Conservation (phyloP, 2,888 invertebrate genomes). For the Catocala fraxini region DNA sequence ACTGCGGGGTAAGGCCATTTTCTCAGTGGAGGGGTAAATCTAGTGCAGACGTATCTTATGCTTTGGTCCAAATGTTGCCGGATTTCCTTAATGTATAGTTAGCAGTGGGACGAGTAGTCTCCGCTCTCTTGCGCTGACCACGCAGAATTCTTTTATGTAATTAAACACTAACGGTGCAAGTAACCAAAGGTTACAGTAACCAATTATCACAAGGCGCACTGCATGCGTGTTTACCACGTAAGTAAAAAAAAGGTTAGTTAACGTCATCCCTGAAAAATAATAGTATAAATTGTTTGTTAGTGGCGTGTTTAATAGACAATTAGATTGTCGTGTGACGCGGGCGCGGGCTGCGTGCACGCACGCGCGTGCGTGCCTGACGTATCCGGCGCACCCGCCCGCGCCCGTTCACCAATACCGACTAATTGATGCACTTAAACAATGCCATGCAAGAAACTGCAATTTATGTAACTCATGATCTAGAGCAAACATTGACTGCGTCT, state of each 20-base stretch:
- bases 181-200: too few species aligned
- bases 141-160: too few species aligned
- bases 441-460: slow-evolving; percentile 39
- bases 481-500: slow-evolving; percentile 5
- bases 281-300: slow-evolving; percentile 52
- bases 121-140: too few species aligned
- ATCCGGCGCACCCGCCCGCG: slow-evolving; percentile 28
- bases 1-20: too few species aligned
- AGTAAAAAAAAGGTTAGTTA: neutral
- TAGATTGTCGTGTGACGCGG: slow-evolving; percentile 65
- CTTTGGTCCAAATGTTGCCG: too few species aligned
- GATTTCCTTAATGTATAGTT: too few species aligned
- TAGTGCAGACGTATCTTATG: too few species aligned
- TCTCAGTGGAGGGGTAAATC: too few species aligned
- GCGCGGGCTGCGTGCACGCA: slow-evolving; percentile 62
- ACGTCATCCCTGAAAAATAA: slow-evolving; percentile 49
- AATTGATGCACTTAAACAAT: slow-evolving; percentile 49
- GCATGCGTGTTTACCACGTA: slow-evolving; percentile 8
- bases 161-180: too few species aligned
- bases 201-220: slow-evolving; percentile 10
- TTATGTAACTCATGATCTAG: slow-evolving; percentile 41
- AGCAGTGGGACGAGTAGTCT: too few species aligned
- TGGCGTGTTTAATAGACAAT: slow-evolving; percentile 65
- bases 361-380: slow-evolving; percentile 56
- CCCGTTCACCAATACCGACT: slow-evolving; percentile 15